Evolutionary conservation across 2,113 vertebrate genomes (phyloP).

Genomic region (Psilopsiagon aymara): DNA sequence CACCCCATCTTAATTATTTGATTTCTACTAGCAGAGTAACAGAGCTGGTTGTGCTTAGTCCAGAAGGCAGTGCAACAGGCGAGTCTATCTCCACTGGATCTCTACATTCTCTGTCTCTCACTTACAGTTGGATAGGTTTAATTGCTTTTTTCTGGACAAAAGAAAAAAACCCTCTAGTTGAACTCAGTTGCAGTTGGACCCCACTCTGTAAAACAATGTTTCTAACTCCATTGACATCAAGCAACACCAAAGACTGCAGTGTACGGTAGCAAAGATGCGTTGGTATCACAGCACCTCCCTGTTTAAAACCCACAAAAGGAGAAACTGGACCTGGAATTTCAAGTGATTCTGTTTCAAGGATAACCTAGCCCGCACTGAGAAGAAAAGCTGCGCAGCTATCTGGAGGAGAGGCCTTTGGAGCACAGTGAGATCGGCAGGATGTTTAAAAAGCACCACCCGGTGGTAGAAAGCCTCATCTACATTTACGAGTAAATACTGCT

Average conservation of each 20-base stretch:
- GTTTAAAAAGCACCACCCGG: constrained; percentile 22
- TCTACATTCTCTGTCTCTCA: background rate
- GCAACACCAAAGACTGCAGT: background rate
- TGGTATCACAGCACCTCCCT: background rate
- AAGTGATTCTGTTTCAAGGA: background rate
- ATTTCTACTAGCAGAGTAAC: background rate
- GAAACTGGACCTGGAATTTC: background rate
- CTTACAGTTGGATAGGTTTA: background rate
- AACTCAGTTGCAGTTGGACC: background rate
- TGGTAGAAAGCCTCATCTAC: background rate
- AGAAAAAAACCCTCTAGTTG: background rate
- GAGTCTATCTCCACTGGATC: background rate
- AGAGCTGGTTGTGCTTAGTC: background rate
- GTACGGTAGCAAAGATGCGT: rapidly evolving
- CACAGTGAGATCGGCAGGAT: background rate
- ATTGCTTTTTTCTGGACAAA: background rate
- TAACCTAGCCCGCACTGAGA: rapidly evolving
- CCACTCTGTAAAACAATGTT: background rate
- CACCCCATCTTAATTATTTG: background rate
- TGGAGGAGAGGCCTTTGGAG: rapidly evolving
- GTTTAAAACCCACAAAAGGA: background rate
- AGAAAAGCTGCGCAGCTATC: background rate
- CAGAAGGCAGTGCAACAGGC: background rate
- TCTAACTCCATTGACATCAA: background rate
- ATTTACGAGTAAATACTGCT: rapidly evolving